These are phyloP conservation scores for Musca vetustissima DNA, from an alignment of 1,140 invertebrate species.

Conservation along the genomic window DNA sequence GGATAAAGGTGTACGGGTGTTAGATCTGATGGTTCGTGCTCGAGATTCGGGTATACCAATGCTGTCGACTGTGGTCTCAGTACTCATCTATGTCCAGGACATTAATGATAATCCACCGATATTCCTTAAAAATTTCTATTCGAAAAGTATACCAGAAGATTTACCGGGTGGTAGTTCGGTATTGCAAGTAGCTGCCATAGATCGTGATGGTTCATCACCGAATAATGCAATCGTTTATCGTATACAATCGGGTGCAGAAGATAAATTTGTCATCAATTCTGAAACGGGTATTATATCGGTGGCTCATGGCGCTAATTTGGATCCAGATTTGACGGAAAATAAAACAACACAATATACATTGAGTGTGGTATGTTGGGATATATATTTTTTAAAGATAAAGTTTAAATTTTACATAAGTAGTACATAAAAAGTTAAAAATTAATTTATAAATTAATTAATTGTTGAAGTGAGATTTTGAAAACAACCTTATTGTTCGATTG, in stretches of 20 bases:
- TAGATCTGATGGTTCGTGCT: conserved; percentile 77
- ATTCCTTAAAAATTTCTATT: conserved; percentile 76
- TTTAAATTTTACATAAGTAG: too few species aligned
- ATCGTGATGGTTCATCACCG: conserved; percentile 81
- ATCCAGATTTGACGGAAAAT: conserved; percentile 82
- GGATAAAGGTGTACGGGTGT: conserved; percentile 63
- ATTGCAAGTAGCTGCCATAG: conserved; percentile 77
- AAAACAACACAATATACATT: conserved; percentile 70
- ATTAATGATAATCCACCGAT: conserved; percentile 83
- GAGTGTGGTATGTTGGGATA: conserved; percentile 62
- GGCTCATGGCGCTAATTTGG: conserved; percentile 81
- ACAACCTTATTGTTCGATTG: too few species aligned
- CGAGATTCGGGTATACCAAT: conserved; percentile 78
- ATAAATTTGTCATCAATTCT: conserved; percentile 89
- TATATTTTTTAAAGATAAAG: too few species aligned
- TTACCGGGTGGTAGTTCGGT: conserved; percentile 76
- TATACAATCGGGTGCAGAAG: conserved; percentile 81
- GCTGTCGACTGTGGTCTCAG: conserved; percentile 71
- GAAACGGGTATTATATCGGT: conserved; percentile 82
- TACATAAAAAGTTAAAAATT: too few species aligned
- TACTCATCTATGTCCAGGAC: conserved; percentile 83
- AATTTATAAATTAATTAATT: too few species aligned
- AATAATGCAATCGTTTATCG: conserved; percentile 87
- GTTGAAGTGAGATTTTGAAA: too few species aligned
- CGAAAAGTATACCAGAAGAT: conserved; percentile 79